Percentiles rank a stretch among this genome's conserved stretches.
These are phyloP conservation scores for Bombus huntii DNA, from an alignment of 1,140 invertebrate species.

Conservation along the genomic window DNA sequence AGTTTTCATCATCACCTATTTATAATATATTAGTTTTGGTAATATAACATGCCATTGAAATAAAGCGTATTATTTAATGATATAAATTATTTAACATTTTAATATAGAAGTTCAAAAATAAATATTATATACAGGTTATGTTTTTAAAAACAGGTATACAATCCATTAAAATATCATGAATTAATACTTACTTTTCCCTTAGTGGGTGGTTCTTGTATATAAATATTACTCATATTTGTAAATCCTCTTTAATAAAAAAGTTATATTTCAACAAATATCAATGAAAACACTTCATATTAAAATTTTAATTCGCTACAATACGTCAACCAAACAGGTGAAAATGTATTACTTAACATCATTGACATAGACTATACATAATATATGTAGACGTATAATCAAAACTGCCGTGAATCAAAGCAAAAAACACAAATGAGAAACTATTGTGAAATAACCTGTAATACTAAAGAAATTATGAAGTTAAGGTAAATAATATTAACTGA, in stretches of 20 bases:
- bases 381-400: not conserved
- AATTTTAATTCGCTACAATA: not conserved
- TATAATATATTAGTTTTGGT: constrained; percentile 60
- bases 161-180: constrained; percentile 2
- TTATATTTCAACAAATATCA: not conserved
- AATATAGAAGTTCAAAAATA: constrained; percentile 35
- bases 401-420: not conserved
- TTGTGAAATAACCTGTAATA: not conserved
- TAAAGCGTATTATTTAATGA: not conserved
- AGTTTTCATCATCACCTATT: constrained; percentile 94
- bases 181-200: constrained; percentile 91
- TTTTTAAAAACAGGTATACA: not conserved
- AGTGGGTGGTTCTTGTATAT: constrained; percentile 98
- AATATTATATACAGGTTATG: constrained; percentile 39
- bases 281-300: not conserved
- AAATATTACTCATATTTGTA: constrained; percentile 93
- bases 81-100: constrained; percentile 25
- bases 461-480: not conserved
- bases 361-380: no score
- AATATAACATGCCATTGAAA: constrained; percentile 18
- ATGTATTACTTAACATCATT: not conserved
- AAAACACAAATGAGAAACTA: not conserved
- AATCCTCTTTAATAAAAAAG: constrained; percentile 18
- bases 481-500: not conserved
- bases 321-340: not conserved